phyloP scores from a whole-genome alignment of 2,113 vertebrate genomes.

The Potamarius usumacintae region DNA sequence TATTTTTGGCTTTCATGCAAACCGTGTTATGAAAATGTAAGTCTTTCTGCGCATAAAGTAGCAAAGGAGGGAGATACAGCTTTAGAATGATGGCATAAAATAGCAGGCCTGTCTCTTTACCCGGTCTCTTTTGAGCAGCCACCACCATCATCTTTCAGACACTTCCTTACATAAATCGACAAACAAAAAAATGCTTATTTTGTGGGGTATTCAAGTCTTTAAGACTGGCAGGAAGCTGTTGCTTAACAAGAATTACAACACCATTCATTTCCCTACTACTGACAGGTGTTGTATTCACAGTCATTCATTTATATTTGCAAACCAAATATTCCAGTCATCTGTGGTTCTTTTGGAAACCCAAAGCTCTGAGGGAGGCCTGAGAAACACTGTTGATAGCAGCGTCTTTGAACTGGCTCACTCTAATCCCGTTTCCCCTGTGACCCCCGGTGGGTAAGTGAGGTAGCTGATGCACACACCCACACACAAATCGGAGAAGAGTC shows the following conservation, averaged over 20 bases:
- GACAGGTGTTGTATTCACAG: conserved; percentile 5
- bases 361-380: neutral
- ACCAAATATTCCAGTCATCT: neutral
- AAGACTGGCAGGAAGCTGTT: neutral
- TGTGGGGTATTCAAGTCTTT: neutral
- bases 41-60: neutral
- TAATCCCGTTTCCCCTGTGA: conserved; percentile 36
- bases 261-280: conserved; percentile 15
- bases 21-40: conserved; percentile 2
- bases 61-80: neutral
- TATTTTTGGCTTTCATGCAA: conserved; percentile 1
- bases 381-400: conserved; percentile 7
- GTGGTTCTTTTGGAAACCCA: neutral
- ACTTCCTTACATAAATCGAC: neutral
- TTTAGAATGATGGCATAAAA: neutral
- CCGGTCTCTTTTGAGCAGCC: neutral
- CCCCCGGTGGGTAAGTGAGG: conserved; percentile 26
- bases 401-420: conserved; percentile 32
- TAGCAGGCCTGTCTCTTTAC: neutral
- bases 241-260: neutral
- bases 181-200: neutral
- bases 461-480: conserved; percentile 17
- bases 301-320: conserved; percentile 13
- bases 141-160: neutral
- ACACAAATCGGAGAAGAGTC: conserved; percentile 26